Conservation (phyloP, 2,113 vertebrate species). For the Melanotaenia duboulayi region DNA sequence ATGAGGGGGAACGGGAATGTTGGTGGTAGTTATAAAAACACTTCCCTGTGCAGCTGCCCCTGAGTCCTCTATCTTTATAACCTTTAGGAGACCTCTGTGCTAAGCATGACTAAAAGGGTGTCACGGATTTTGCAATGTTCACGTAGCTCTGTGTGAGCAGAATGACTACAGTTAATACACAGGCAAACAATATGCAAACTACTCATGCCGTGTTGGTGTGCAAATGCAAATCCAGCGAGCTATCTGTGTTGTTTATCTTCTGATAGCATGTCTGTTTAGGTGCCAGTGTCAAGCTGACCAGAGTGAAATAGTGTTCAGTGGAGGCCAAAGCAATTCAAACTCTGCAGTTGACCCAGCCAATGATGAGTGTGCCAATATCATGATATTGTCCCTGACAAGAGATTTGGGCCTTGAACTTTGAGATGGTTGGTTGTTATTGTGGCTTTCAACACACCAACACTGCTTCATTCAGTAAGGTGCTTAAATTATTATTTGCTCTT, state of each 20-base stretch:
- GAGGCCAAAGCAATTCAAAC: constrained; percentile 42
- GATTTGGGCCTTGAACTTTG: constrained; percentile 44
- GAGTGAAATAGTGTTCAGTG: not conserved
- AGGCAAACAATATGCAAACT: constrained; percentile 72
- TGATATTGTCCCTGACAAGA: constrained; percentile 32
- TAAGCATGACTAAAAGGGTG: not conserved
- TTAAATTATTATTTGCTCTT: constrained; percentile 60
- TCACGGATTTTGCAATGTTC: constrained; percentile 8
- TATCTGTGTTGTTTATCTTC: constrained; percentile 51
- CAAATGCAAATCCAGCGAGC: constrained; percentile 51
- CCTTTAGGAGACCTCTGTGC: constrained; percentile 8
- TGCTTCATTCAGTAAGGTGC: constrained; percentile 35
- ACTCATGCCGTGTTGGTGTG: constrained; percentile 6
- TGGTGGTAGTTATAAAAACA: constrained; percentile 34
- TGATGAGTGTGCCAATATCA: not conserved
- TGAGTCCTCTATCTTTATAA: constrained; percentile 31
- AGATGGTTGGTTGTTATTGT: constrained; percentile 62
- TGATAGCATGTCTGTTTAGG: constrained; percentile 59
- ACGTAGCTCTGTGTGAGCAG: constrained; percentile 17
- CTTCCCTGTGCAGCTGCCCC: constrained; percentile 38
- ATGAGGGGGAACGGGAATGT: constrained; percentile 25
- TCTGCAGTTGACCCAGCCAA: constrained; percentile 4
- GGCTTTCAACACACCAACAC: constrained; percentile 35
- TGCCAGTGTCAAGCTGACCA: constrained; percentile 66
- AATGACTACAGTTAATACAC: constrained; percentile 44